Evolutionary conservation across 1,140 invertebrate species (phyloP), one percentile per base, ranked within the genome.

Genomic region (Cydia strobilella): DNA sequence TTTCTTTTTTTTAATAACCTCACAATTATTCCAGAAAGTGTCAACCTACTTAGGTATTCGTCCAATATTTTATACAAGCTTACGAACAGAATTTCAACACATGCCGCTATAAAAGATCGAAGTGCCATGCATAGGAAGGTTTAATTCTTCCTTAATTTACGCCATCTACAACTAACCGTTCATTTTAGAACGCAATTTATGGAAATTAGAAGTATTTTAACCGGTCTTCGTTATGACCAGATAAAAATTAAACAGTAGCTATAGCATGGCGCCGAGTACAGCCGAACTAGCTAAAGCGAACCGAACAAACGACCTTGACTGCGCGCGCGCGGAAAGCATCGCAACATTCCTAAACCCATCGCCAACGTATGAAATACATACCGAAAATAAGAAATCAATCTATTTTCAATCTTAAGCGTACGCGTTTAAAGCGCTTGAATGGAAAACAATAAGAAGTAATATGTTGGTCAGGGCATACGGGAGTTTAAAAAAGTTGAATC

Each of bases 341-440:
- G 63, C n/a, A 51, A 51, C 63, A 66, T 66, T 66, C 63, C 63
- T 66, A 66, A 66, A 66, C 63, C 27, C 63, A 31, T 66, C 27
- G 27, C 27, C 63, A 66, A n/a, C 25, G 18, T 63, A 51, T 51
- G 15, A 51, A 51, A 7, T 6, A 12, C 48, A 5, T 51, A 18
- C 15, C 48, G 48, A 51, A 51, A 51, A 51, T 51, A 51, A 18
- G 6, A 51, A 18, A 6, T n/a, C n/a, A 51, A 51, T 2, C 48
- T 18, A 18, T 51, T 51, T 51, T n/a, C 15, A 18, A 18, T n/a
- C n/a, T n/a, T 51, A 51, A 51, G 6, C 48, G 5, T 18, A n/a
- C n/a, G 48, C 4, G n/a, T 18, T 51, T n/a, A 51, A 18, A 51
- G 48, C 48, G 48, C 0, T 51, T 5, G 3, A 51, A 51, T 51